Evolutionary conservation across 2,888 invertebrate species (phyloP).

Genomic region (Platycheirus rosarum): DNA sequence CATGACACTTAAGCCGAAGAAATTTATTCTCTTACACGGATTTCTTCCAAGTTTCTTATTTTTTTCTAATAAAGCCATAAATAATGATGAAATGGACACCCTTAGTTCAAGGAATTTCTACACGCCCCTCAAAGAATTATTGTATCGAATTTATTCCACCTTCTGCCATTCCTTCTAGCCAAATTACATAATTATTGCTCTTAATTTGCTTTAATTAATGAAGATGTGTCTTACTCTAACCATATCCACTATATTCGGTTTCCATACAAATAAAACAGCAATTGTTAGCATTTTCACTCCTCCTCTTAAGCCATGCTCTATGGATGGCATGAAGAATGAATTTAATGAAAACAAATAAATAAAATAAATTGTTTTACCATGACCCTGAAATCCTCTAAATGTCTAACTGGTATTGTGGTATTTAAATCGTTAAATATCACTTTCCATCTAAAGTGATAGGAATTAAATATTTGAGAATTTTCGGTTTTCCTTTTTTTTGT

Average conservation of each 20-base stretch:
- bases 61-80: conserved; percentile 23
- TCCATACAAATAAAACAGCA: conserved; percentile 23
- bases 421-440: conserved; percentile 33
- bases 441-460: conserved; percentile 13
- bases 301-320: no score
- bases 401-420: background rate
- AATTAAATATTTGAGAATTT: conserved; percentile 34
- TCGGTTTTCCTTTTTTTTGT: background rate
- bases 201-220: conserved; percentile 56
- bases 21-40: conserved; percentile 18
- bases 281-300: background rate
- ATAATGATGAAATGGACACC: conserved; percentile 35
- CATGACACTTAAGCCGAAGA: conserved; percentile 3
- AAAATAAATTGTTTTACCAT: conserved; percentile 8
- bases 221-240: conserved; percentile 29
- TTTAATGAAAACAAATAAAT: no score
- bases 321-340: no score
- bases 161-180: background rate
- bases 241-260: background rate
- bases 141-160: no score
- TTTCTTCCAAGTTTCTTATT: background rate
- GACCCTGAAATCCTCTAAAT: background rate
- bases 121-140: no score
- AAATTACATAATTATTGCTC: conserved; percentile 43
- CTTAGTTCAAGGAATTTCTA: conserved; percentile 4